A percentile compares a stretch with the other conserved stretches of the same genome.
phyloP scores from a whole-genome alignment of 1,140 invertebrate genomes.

The Drosophila triauraria region DNA sequence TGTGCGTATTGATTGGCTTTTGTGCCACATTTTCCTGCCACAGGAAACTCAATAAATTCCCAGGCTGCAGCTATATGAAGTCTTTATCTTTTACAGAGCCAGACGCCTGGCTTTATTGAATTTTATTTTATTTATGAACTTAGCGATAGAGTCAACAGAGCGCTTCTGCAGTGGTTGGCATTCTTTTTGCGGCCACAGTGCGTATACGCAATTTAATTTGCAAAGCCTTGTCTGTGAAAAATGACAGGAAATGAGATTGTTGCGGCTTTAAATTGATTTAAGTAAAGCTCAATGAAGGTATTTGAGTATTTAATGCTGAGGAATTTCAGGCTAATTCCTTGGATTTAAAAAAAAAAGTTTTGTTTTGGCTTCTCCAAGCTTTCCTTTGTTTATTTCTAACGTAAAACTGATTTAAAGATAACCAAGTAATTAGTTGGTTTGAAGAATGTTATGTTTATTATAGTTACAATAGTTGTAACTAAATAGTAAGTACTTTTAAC shows the following conservation, averaged over 20 bases:
- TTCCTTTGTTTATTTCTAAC: not conserved
- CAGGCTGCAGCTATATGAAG: slow-evolving; percentile 46
- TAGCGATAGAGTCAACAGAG: slow-evolving; percentile 65
- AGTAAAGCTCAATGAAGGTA: slow-evolving; percentile 12
- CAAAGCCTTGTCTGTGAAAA: slow-evolving; percentile 48
- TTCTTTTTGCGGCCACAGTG: slow-evolving; percentile 54
- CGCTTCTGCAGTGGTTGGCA: slow-evolving; percentile 14
- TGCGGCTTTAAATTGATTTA: slow-evolving; percentile 65
- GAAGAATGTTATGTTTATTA: not conserved
- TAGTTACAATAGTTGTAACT: not conserved
- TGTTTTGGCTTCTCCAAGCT: not conserved
- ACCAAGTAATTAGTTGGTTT: not conserved
- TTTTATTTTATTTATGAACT: slow-evolving; percentile 81
- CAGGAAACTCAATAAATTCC: slow-evolving; percentile 66
- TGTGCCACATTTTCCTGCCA: slow-evolving; percentile 1
- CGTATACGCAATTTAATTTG: slow-evolving; percentile 79
- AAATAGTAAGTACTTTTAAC: not conserved
- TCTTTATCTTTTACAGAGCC: slow-evolving; percentile 30
- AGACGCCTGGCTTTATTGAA: slow-evolving; percentile 63
- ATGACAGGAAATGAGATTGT: slow-evolving; percentile 72
- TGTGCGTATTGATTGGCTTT: not conserved
- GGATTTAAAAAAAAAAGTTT: not conserved
- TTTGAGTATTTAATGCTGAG: not conserved
- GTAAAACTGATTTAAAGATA: not conserved
- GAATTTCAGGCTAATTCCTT: too few species aligned